These are phyloP conservation scores for Pavo muticus DNA, from an alignment of 2,113 vertebrate genomes.

Conservation along the genomic window DNA sequence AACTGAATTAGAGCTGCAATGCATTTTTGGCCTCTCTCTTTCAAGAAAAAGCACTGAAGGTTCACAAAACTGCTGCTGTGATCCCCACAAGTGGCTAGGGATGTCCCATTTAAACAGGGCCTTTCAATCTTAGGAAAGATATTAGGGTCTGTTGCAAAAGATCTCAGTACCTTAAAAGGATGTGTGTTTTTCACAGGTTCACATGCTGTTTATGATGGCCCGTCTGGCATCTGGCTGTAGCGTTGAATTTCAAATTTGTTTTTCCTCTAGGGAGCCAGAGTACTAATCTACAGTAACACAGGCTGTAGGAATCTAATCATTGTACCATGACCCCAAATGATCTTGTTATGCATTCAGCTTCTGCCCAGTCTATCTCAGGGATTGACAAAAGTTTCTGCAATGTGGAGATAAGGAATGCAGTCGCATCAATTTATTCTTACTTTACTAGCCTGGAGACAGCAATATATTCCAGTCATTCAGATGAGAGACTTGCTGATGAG, in stretches of 20 bases:
- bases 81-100: not conserved
- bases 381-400: slow-evolving; percentile 73
- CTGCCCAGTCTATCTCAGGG: slow-evolving; percentile 48
- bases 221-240: slow-evolving; percentile 25
- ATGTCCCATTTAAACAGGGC: not conserved
- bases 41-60: not conserved
- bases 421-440: slow-evolving; percentile 61
- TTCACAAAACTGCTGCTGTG: not conserved
- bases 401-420: slow-evolving; percentile 68
- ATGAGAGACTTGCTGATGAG: slow-evolving; percentile 51
- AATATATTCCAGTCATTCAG: slow-evolving; percentile 58
- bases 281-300: slow-evolving; percentile 70
- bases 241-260: slow-evolving; percentile 51
- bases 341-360: slow-evolving; percentile 65
- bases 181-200: not conserved
- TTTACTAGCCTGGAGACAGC: slow-evolving; percentile 64
- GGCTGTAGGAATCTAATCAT: slow-evolving; percentile 68
- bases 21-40: not conserved
- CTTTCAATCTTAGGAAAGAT: not conserved
- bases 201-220: slow-evolving; percentile 12
- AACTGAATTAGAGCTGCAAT: not conserved
- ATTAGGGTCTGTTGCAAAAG: slow-evolving; percentile 2
- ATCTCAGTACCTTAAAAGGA: slow-evolving; percentile 1
- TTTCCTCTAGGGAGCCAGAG: slow-evolving; percentile 63
- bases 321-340: slow-evolving; percentile 69